Conservation (phyloP, 2,888 invertebrate species). For the Eupeodes luniger region DNA sequence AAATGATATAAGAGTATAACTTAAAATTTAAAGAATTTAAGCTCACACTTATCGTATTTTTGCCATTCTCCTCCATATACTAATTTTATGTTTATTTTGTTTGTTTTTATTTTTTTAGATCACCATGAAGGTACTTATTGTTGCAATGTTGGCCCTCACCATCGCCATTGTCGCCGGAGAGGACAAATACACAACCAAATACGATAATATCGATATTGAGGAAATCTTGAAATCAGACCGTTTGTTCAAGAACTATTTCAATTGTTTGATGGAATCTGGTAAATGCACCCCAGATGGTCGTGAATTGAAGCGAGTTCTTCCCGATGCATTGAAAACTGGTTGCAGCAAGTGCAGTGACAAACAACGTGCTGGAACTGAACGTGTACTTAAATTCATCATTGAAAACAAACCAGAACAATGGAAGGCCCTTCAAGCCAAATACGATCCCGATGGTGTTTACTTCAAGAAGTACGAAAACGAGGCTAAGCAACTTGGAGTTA, state of each 20-base stretch:
- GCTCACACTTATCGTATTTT: too few relatives aligned
- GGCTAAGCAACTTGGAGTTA: constrained; percentile 85
- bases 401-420: constrained; percentile 88
- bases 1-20: too few relatives aligned
- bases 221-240: constrained; percentile 88
- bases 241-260: constrained; percentile 86
- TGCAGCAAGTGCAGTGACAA: constrained; percentile 89
- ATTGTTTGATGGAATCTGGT: constrained; percentile 87
- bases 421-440: constrained; percentile 88
- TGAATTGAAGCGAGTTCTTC: constrained; percentile 89
- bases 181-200: constrained; percentile 87
- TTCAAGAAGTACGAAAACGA: constrained; percentile 87
- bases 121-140: constrained; percentile 84
- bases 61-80: too few relatives aligned
- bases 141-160: constrained; percentile 84
- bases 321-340: constrained; percentile 89
- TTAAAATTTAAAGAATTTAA: too few relatives aligned
- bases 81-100: background rate
- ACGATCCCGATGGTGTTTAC: constrained; percentile 88
- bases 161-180: constrained; percentile 83
- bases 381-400: constrained; percentile 88
- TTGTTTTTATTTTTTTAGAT: constrained; percentile 33
- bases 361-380: constrained; percentile 87
- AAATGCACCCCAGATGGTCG: constrained; percentile 89
- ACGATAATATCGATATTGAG: constrained; percentile 88